Percentiles rank a stretch among this genome's conserved stretches.
Evolutionary conservation across 2,888 invertebrate genomes (phyloP).

Genomic region (Ophion obscuratus): DNA sequence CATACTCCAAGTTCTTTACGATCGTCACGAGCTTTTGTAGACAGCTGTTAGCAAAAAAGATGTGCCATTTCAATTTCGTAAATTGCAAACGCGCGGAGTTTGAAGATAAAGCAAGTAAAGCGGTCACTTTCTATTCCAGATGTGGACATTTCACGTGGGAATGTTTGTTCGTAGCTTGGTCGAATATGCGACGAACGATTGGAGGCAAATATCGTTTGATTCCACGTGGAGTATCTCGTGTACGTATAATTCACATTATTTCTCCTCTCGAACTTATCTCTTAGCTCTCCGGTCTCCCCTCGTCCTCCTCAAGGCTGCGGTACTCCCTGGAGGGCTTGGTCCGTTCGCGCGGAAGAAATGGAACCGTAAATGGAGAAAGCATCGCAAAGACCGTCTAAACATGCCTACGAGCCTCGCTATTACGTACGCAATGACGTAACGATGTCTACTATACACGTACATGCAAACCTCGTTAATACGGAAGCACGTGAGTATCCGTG

Average conservation of each 20-base stretch:
- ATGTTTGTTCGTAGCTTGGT: too few species aligned
- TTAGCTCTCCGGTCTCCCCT: constrained; percentile 31
- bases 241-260: constrained; percentile 10
- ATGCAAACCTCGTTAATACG: constrained; percentile 8
- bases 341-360: constrained; percentile 61
- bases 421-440: constrained; percentile 59
- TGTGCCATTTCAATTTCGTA: too few species aligned
- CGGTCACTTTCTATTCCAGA: too few species aligned
- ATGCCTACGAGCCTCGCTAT: constrained; percentile 59
- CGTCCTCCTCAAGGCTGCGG: constrained; percentile 55
- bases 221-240: constrained; percentile 3
- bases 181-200: too few species aligned
- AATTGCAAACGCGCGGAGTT: too few species aligned
- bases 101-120: too few species aligned
- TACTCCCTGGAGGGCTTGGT: constrained; percentile 42
- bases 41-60: too few species aligned
- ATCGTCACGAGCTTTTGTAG: too few species aligned
- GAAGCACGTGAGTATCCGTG: constrained; percentile 9
- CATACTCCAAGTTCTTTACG: too few species aligned
- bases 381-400: constrained; percentile 45
- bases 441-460: constrained; percentile 14
- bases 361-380: constrained; percentile 64
- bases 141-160: too few species aligned
- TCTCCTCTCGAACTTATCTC: constrained; percentile 13
- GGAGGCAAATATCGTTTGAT: background rate